phyloP scores from a whole-genome alignment of 2,888 invertebrate species.

The Synanthedon vespiformis region DNA sequence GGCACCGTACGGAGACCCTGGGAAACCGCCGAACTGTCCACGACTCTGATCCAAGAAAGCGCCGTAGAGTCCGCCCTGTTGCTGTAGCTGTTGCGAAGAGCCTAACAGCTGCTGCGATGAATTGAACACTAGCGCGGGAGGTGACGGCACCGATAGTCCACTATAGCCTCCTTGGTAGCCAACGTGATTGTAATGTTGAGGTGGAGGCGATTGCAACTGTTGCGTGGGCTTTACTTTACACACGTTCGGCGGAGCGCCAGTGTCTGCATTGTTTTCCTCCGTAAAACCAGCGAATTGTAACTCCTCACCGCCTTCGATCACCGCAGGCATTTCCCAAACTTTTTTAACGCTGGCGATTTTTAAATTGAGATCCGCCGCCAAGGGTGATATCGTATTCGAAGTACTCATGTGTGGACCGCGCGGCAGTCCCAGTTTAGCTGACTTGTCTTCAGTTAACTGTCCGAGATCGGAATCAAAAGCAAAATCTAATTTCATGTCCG shows the following conservation, averaged over 20 bases:
- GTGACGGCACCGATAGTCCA: slow-evolving; percentile 86
- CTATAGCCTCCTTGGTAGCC: slow-evolving; percentile 83
- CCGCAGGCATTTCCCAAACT: slow-evolving; percentile 85
- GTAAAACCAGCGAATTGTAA: slow-evolving; percentile 49
- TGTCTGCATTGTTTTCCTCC: slow-evolving; percentile 54
- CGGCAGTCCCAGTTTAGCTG: slow-evolving; percentile 63
- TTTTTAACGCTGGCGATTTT: slow-evolving; percentile 96
- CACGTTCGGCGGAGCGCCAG: slow-evolving; percentile 75
- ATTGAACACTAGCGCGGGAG: slow-evolving; percentile 86
- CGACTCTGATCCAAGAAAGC: slow-evolving; percentile 84
- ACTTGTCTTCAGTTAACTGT: slow-evolving; percentile 80
- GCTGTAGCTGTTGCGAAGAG: slow-evolving; percentile 72
- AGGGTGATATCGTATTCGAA: slow-evolving; percentile 80
- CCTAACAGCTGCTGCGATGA: slow-evolving; percentile 74
- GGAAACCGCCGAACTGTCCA: slow-evolving; percentile 84
- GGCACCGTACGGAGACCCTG: slow-evolving; percentile 76
- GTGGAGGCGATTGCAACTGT: slow-evolving; percentile 79
- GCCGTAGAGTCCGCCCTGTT: slow-evolving; percentile 83
- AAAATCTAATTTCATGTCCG: slow-evolving; percentile 92
- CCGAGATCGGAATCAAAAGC: slow-evolving; percentile 87
- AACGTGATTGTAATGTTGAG: slow-evolving; percentile 76
- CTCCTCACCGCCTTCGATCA: slow-evolving; percentile 71
- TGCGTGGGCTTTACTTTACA: slow-evolving; percentile 89
- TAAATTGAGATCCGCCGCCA: slow-evolving; percentile 91
- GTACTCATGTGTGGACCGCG: slow-evolving; percentile 74